Conservation (phyloP, 2,797 vertebrate species). For the Botia kubotai region DNA sequence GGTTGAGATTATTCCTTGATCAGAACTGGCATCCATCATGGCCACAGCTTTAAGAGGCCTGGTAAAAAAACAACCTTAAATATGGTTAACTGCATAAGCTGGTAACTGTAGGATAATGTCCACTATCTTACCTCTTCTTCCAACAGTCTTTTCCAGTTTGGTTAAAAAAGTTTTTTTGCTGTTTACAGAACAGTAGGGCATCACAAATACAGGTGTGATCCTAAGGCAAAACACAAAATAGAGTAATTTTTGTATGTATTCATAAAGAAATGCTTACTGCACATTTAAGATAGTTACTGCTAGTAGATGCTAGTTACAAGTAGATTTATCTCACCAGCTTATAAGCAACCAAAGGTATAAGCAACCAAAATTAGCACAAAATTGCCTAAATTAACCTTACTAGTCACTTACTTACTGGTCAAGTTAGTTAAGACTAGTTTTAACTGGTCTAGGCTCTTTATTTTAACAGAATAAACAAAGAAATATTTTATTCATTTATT, state of each 20-base stretch:
- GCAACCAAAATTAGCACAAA: not conserved
- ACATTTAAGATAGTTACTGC: no score
- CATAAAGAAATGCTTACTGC: no score
- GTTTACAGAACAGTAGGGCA: no score
- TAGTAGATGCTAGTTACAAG: no score
- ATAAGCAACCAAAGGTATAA: no score
- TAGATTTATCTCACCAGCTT: no score
- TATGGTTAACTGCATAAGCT: not conserved
- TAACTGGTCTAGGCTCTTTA: not conserved
- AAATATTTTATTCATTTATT: not conserved
- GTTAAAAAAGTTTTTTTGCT: no score
- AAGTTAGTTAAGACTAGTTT: no score
- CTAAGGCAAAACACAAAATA: not conserved
- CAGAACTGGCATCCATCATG: conserved; percentile 38
- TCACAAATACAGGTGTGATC: not conserved
- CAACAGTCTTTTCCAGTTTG: no score
- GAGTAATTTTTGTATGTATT: not conserved
- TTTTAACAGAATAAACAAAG: not conserved
- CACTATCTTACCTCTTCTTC: not conserved
- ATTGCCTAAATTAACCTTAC: not conserved
- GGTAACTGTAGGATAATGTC: not conserved
- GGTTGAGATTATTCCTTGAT: conserved; percentile 33
- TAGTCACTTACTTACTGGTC: no score
- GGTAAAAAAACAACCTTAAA: conserved; percentile 48
- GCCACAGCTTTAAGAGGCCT: conserved; percentile 28